These are phyloP conservation scores for Corapipo altera DNA, from an alignment of 2,113 vertebrate genomes.

Conservation along the genomic window DNA sequence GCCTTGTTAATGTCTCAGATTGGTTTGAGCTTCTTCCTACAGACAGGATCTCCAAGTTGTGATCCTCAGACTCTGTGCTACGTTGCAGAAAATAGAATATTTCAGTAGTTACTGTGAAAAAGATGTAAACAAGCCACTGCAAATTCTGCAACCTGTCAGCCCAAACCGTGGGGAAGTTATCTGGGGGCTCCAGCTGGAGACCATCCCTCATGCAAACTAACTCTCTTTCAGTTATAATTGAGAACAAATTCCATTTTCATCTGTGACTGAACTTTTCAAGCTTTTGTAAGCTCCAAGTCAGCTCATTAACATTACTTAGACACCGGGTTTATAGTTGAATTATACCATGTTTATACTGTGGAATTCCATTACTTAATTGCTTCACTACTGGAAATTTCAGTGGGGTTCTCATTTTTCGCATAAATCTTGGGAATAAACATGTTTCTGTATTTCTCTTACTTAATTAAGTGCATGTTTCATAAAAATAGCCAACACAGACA, in stretches of 20 bases:
- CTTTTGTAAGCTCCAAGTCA: slow-evolving; percentile 47
- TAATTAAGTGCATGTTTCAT: slow-evolving; percentile 61
- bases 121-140: background rate
- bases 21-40: background rate
- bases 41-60: fast-evolving
- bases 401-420: slow-evolving; percentile 59
- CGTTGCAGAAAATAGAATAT: background rate
- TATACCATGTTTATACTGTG: slow-evolving; percentile 47
- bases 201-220: background rate
- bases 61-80: background rate
- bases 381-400: slow-evolving; percentile 71
- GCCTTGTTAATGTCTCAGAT: background rate
- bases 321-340: slow-evolving; percentile 45
- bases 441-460: slow-evolving; percentile 55
- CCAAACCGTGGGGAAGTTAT: background rate
- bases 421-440: slow-evolving; percentile 50
- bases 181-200: background rate
- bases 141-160: background rate
- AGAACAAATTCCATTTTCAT: slow-evolving; percentile 26
- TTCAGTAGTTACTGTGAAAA: background rate
- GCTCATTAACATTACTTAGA: slow-evolving; percentile 70
- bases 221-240: background rate
- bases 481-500: slow-evolving; percentile 14
- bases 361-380: slow-evolving; percentile 69
- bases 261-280: slow-evolving; percentile 36